Conservation (phyloP, 2,888 invertebrate genomes). For the Bruchidius siliquastri region DNA sequence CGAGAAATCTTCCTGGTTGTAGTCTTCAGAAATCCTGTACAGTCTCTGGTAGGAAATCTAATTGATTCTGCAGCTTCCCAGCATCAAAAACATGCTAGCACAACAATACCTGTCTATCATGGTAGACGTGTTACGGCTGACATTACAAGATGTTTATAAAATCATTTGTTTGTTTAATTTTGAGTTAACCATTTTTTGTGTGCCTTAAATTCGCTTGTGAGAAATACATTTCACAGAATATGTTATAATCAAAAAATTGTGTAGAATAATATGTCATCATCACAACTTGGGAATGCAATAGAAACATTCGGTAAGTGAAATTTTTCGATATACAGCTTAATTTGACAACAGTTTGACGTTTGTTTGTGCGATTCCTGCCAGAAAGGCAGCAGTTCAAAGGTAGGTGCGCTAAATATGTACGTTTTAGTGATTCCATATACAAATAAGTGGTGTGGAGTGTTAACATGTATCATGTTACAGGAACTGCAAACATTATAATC, state of each 20-base stretch:
- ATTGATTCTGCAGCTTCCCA: no score
- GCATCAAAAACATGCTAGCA: no score
- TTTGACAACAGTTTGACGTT: conserved; percentile 12
- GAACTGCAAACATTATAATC: conserved; percentile 12
- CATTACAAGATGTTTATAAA: conserved; percentile 24
- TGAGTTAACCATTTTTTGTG: conserved; percentile 26
- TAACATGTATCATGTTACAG: conserved; percentile 4
- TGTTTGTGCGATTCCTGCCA: conserved; percentile 5
- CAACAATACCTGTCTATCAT: background rate
- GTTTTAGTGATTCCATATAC: background rate
- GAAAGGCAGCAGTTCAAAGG: background rate
- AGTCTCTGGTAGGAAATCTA: no score
- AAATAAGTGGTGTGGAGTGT: background rate
- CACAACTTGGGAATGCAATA: conserved; percentile 18
- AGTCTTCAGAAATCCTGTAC: no score
- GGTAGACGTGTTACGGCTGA: background rate
- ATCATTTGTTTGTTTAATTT: conserved; percentile 34
- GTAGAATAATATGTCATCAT: conserved; percentile 19
- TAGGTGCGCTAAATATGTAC: background rate
- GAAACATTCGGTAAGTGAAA: conserved; percentile 18
- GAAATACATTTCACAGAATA: conserved; percentile 24
- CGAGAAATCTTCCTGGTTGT: no score
- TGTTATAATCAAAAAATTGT: conserved; percentile 9
- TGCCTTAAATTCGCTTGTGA: conserved; percentile 30
- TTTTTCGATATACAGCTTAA: conserved; percentile 3